Percentiles rank a stretch among this genome's conserved stretches.
Evolutionary conservation across 2,113 vertebrate genomes (phyloP).

Genomic region (Budorcas taxicolor): DNA sequence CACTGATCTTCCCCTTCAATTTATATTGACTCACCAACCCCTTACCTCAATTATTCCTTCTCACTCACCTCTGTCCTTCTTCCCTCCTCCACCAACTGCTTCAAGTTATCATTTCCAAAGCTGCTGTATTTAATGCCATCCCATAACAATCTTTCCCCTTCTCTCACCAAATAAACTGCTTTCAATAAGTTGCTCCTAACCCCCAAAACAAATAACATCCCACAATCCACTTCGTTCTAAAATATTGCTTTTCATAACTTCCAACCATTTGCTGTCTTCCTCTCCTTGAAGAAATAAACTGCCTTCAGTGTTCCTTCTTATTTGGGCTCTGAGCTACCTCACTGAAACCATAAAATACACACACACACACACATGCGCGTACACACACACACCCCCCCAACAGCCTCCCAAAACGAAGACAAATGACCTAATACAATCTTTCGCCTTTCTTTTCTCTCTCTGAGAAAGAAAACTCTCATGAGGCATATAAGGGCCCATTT

Average conservation of each 20-base stretch:
- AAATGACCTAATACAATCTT: not conserved
- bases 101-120: not conserved
- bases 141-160: not conserved
- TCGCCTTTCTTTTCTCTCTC: not conserved
- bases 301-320: not conserved
- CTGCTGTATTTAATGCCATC: not conserved
- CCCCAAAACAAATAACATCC: constrained; percentile 24
- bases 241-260: constrained; percentile 62
- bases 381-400: not conserved
- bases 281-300: constrained; percentile 19
- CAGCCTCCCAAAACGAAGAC: not conserved
- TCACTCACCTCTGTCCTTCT: not conserved
- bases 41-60: not conserved
- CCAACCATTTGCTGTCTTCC: not conserved
- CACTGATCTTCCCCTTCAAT: not conserved
- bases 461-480: not conserved
- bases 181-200: constrained; percentile 2
- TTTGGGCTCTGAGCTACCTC: not conserved
- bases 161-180: constrained; percentile 39
- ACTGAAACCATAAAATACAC: not conserved
- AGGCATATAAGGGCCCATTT: not conserved
- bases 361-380: not conserved
- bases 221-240: constrained; percentile 6
- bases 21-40: rapidly evolving
- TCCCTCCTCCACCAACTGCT: not conserved